Percentiles rank a stretch among this genome's conserved stretches.
Conservation (phyloP, 2,888 invertebrate genomes). For the Physocephala rufipes region DNA sequence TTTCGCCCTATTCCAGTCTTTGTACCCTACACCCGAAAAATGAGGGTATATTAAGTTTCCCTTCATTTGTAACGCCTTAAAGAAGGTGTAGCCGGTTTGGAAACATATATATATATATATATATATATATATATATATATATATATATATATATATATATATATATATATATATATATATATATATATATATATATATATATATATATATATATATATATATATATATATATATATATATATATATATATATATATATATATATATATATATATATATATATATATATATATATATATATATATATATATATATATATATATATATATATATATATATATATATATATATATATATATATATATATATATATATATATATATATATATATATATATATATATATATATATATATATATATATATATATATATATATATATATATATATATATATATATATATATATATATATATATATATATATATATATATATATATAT, state of each 20-base stretch:
- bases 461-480: too few relatives aligned
- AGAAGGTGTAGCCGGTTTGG: background rate
- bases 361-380: too few relatives aligned
- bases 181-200: background rate
- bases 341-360: background rate
- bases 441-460: too few relatives aligned
- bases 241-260: background rate
- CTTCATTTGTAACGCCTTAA: background rate
- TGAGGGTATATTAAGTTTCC: too few relatives aligned
- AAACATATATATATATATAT: background rate
- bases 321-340: background rate
- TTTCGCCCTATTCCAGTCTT: too few relatives aligned
- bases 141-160: constrained; percentile 1
- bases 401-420: too few relatives aligned
- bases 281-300: background rate
- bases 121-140: background rate
- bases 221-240: constrained; percentile 35
- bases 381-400: too few relatives aligned
- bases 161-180: constrained; percentile 1
- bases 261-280: background rate
- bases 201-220: constrained; percentile 35
- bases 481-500: too few relatives aligned
- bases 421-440: too few relatives aligned
- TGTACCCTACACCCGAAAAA: too few relatives aligned
- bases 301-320: background rate